Percentiles rank a stretch among this genome's conserved stretches.
Conservation (phyloP, 64 coral and sea anemone genomes). For the Pachyseris speciosa region DNA sequence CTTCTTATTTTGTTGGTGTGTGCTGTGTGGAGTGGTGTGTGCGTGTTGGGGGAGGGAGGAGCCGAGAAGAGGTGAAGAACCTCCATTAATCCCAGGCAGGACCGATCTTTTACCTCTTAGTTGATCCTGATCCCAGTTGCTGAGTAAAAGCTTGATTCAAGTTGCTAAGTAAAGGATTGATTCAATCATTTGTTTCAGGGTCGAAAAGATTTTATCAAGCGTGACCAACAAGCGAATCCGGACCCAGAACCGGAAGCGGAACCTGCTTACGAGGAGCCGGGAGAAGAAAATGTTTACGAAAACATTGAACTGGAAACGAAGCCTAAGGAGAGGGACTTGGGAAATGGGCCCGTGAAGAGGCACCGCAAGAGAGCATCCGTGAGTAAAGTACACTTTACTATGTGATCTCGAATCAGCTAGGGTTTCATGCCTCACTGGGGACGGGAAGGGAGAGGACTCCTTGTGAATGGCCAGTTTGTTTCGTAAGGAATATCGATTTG, state of each 20-base stretch:
- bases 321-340: background rate
- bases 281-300: slow-evolving; percentile 38
- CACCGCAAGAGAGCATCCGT: background rate
- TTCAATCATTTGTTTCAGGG: slow-evolving; percentile 41
- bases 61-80: too few species aligned
- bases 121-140: too few species aligned
- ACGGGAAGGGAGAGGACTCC: too few species aligned
- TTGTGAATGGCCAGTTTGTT: too few species aligned
- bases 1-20: too few species aligned
- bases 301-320: background rate
- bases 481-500: too few species aligned
- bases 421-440: background rate
- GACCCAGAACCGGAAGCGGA: background rate
- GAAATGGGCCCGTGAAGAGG: background rate
- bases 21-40: too few species aligned
- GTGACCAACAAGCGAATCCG: background rate
- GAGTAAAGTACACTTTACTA: background rate
- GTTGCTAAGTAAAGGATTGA: background rate
- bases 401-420: too few species aligned
- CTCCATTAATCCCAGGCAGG: too few species aligned
- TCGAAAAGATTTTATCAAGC: slow-evolving; percentile 75
- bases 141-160: background rate
- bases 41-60: too few species aligned
- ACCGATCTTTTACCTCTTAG: too few species aligned
- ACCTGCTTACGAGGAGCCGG: background rate